A percentile compares a stretch with the other conserved stretches of the same genome.
phyloP scores from a whole-genome alignment of 2,113 vertebrate species.

The Nerophis ophidion region DNA sequence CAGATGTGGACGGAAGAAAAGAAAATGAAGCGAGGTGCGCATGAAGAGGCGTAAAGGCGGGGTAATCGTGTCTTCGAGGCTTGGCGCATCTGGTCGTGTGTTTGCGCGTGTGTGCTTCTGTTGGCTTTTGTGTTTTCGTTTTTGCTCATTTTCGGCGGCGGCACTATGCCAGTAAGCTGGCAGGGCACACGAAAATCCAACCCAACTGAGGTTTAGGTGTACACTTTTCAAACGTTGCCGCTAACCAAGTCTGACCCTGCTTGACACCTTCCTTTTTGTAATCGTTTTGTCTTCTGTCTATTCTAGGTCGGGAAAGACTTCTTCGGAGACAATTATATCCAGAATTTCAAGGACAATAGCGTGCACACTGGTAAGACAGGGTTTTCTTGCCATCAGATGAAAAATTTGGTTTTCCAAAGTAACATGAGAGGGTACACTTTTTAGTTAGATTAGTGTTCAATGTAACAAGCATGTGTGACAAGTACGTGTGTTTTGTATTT shows the following conservation, averaged over 20 bases:
- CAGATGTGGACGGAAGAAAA: conserved; percentile 64
- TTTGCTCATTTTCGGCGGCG: conserved; percentile 59
- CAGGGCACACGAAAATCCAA: conserved; percentile 64
- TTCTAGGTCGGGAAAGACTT: conserved; percentile 92
- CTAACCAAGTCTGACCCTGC: conserved; percentile 70
- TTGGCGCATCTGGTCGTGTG: conserved; percentile 71
- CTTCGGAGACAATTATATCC: conserved; percentile 92
- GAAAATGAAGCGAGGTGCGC: conserved; percentile 58
- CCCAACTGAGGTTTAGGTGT: conserved; percentile 64
- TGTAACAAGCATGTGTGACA: background rate
- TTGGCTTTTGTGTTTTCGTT: conserved; percentile 61
- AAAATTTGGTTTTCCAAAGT: conserved; percentile 37
- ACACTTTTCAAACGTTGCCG: conserved; percentile 70
- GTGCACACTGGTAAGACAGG: conserved; percentile 84
- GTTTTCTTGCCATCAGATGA: conserved; percentile 13
- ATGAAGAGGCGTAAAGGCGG: conserved; percentile 70
- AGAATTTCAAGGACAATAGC: conserved; percentile 87
- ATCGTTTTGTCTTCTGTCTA: conserved; percentile 64
- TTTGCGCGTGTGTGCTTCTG: conserved; percentile 59
- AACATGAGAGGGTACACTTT: conserved; percentile 12
- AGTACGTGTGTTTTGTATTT: no score
- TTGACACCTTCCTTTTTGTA: conserved; percentile 59
- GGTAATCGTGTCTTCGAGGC: conserved; percentile 72
- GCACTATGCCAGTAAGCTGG: conserved; percentile 70
- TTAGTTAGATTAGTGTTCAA: conserved; percentile 12